Evolutionary conservation across 2,888 invertebrate species (phyloP).

Genomic region (Syrphus vitripennis): DNA sequence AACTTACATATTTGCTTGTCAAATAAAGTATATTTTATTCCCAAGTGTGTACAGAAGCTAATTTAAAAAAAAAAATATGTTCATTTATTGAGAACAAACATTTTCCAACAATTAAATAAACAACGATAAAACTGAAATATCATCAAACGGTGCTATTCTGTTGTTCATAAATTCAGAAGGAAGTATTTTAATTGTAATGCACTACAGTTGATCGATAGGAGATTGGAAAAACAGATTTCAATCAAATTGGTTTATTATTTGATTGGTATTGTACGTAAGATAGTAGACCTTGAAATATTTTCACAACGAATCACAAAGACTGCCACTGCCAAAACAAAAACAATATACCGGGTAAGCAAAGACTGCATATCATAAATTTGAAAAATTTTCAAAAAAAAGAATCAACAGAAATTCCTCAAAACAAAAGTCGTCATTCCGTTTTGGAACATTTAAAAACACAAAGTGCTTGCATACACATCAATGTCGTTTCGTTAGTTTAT

Average conservation of each 20-base stretch:
- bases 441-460: conserved; percentile 39
- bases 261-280: neutral
- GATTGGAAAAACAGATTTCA: neutral
- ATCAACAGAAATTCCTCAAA: conserved; percentile 2
- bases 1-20: too few species aligned
- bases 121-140: neutral
- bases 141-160: neutral
- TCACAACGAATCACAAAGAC: neutral
- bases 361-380: neutral
- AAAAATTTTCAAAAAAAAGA: neutral
- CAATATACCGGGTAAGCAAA: neutral
- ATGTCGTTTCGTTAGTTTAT: neutral
- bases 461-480: conserved; percentile 21
- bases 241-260: neutral
- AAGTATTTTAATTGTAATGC: neutral
- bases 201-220: neutral
- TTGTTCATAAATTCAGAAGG: neutral
- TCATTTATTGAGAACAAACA: too few species aligned
- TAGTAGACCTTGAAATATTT: neutral
- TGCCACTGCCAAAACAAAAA: neutral
- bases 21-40: too few species aligned
- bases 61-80: too few species aligned
- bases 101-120: too few species aligned
- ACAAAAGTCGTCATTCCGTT: conserved; percentile 23
- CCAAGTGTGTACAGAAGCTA: too few species aligned